These are phyloP conservation scores for Malacosoma neustria DNA, from an alignment of 2,888 invertebrate genomes.

Conservation along the genomic window DNA sequence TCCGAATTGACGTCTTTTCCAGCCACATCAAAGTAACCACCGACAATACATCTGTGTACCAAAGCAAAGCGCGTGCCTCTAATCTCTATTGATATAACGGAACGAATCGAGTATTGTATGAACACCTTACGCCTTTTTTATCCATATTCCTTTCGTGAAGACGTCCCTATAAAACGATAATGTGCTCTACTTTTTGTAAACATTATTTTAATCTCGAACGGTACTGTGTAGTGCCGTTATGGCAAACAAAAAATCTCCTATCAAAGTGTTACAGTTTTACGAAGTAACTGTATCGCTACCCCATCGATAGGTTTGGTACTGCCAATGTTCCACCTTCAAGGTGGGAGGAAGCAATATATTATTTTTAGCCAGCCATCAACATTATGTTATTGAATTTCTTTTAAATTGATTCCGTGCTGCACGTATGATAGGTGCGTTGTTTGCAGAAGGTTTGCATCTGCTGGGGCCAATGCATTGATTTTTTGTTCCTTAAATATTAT, in stretches of 20 bases:
- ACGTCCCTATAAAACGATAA: slow-evolving; percentile 58
- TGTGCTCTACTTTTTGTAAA: slow-evolving; percentile 42
- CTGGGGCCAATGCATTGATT: slow-evolving; percentile 35
- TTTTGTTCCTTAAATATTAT: slow-evolving; percentile 42
- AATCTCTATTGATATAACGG: slow-evolving; percentile 73
- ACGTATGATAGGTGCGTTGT: slow-evolving; percentile 34
- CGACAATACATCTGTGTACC: slow-evolving; percentile 50
- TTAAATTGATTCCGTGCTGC: slow-evolving; percentile 53
- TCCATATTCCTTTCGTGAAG: slow-evolving; percentile 27
- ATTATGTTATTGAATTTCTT: slow-evolving; percentile 74
- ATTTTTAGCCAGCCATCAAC: slow-evolving; percentile 57
- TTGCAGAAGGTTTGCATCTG: slow-evolving; percentile 66
- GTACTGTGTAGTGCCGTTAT: slow-evolving; percentile 57
- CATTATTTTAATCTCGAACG: slow-evolving; percentile 50
- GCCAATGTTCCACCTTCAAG: slow-evolving; percentile 42
- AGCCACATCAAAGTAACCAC: slow-evolving; percentile 58
- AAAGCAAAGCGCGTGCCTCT: slow-evolving; percentile 62
- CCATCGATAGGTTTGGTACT: slow-evolving; percentile 30
- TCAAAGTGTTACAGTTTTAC: slow-evolving; percentile 66
- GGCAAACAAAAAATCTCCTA: slow-evolving; percentile 35
- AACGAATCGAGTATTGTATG: slow-evolving; percentile 45
- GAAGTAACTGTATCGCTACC: slow-evolving; percentile 63
- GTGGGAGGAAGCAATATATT: slow-evolving; percentile 73
- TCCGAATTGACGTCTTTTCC: slow-evolving; percentile 51
- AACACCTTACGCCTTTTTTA: slow-evolving; percentile 66